Percentiles rank a stretch among this genome's conserved stretches.
Evolutionary conservation across 1,140 invertebrate genomes (phyloP).

Genomic region (Sitophilus oryzae): DNA sequence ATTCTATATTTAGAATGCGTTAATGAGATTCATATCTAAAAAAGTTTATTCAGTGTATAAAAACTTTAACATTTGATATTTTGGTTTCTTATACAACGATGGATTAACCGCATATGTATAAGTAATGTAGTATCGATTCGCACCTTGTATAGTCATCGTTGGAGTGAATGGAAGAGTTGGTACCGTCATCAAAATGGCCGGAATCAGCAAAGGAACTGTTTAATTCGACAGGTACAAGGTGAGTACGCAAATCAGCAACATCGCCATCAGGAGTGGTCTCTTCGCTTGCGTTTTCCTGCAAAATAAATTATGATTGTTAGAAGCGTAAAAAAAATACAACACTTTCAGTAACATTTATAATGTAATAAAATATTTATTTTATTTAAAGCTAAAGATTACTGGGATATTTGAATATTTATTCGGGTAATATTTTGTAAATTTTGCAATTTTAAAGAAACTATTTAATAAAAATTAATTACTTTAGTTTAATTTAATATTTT

Average conservation of each 20-base stretch:
- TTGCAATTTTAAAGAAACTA: too few relatives aligned
- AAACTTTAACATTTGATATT: not conserved
- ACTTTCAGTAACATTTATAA: not conserved
- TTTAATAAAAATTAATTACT: too few relatives aligned
- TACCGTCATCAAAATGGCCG: conserved; percentile 72
- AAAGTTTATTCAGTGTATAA: too few relatives aligned
- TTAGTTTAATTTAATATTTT: too few relatives aligned
- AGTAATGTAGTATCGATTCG: not conserved
- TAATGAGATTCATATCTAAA: too few relatives aligned
- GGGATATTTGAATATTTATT: too few relatives aligned
- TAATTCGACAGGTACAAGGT: conserved; percentile 50
- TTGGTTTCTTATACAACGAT: not conserved
- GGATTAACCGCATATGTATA: not conserved
- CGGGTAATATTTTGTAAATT: too few relatives aligned
- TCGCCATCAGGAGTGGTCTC: conserved; percentile 21
- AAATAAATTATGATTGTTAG: not conserved
- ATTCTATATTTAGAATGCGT: not conserved
- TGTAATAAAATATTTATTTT: too few relatives aligned
- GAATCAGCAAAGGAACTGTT: conserved; percentile 73
- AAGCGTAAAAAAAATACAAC: not conserved
- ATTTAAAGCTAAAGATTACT: too few relatives aligned
- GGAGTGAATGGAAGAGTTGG: conserved; percentile 55
- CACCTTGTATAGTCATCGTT: conserved; percentile 49
- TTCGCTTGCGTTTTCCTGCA: conserved; percentile 27
- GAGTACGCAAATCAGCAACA: conserved; percentile 3